Evolutionary conservation across 2,888 invertebrate genomes (phyloP).

Genomic region (Diaprepes abbreviatus): DNA sequence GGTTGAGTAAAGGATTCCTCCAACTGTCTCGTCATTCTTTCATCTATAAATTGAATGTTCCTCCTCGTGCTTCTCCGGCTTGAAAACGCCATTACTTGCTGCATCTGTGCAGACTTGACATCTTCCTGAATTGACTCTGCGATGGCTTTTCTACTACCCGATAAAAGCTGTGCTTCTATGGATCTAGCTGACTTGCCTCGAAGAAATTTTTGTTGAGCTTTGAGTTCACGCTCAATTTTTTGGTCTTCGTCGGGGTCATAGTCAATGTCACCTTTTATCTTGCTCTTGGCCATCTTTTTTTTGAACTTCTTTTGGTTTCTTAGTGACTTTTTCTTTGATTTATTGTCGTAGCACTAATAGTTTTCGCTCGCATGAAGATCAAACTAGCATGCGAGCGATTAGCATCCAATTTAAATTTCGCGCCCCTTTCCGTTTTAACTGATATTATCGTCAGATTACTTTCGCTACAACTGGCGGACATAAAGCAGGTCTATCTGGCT

Average conservation of each 20-base stretch:
- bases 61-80: constrained; percentile 58
- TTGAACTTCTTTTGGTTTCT: constrained; percentile 69
- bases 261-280: constrained; percentile 67
- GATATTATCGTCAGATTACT: constrained; percentile 78
- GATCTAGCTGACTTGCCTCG: constrained; percentile 63
- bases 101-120: constrained; percentile 52
- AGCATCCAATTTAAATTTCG: constrained; percentile 75
- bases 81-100: constrained; percentile 50
- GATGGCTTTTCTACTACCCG: constrained; percentile 72
- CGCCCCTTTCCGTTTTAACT: constrained; percentile 77
- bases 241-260: constrained; percentile 67
- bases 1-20: constrained; percentile 74
- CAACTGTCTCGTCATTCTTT: constrained; percentile 65
- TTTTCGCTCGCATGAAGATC: constrained; percentile 71
- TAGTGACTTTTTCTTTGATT: constrained; percentile 66
- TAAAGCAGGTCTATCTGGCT: constrained; percentile 77
- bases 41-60: constrained; percentile 67
- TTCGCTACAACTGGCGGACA: constrained; percentile 75
- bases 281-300: constrained; percentile 52
- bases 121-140: constrained; percentile 52
- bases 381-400: constrained; percentile 72
- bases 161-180: constrained; percentile 76
- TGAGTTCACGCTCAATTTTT: constrained; percentile 64
- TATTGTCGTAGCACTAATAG: constrained; percentile 76
- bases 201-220: constrained; percentile 70